phyloP scores from a whole-genome alignment of 2,888 invertebrate genomes.

The Crepidodera aurea region DNA sequence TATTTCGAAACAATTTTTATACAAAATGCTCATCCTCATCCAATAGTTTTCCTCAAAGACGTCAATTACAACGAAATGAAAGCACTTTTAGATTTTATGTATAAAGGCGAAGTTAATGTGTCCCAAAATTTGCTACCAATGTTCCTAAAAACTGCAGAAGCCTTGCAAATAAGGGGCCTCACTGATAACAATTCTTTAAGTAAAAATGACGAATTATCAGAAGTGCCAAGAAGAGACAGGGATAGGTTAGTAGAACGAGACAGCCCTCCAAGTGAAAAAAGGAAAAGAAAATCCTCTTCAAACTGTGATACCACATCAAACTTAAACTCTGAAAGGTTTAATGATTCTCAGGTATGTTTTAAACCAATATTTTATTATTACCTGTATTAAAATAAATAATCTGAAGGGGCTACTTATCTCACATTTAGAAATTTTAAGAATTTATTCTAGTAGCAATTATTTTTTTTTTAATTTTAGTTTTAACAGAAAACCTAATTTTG shows the following conservation, averaged over 20 bases:
- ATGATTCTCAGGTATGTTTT: constrained; percentile 71
- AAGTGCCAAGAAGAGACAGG: constrained; percentile 53
- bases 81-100: constrained; percentile 91
- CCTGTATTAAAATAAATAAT: too few species aligned
- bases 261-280: constrained; percentile 65
- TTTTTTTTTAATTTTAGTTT: too few species aligned
- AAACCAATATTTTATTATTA: neutral
- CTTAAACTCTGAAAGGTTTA: constrained; percentile 70
- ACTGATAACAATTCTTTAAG: constrained; percentile 81
- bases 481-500: too few species aligned
- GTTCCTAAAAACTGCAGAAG: constrained; percentile 92
- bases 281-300: constrained; percentile 72
- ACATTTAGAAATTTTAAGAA: too few species aligned
- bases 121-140: constrained; percentile 89
- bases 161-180: constrained; percentile 87
- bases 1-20: constrained; percentile 93
- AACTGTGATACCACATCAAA: constrained; percentile 73
- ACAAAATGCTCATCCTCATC: constrained; percentile 88
- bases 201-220: constrained; percentile 55
- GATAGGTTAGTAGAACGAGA: constrained; percentile 56
- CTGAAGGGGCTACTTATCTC: too few species aligned
- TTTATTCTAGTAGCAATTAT: too few species aligned
- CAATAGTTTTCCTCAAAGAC: constrained; percentile 92
- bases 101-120: constrained; percentile 83
- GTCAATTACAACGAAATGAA: constrained; percentile 89